Evolutionary conservation across 2,888 invertebrate genomes (phyloP).

Genomic region (Aricia artaxerxes): DNA sequence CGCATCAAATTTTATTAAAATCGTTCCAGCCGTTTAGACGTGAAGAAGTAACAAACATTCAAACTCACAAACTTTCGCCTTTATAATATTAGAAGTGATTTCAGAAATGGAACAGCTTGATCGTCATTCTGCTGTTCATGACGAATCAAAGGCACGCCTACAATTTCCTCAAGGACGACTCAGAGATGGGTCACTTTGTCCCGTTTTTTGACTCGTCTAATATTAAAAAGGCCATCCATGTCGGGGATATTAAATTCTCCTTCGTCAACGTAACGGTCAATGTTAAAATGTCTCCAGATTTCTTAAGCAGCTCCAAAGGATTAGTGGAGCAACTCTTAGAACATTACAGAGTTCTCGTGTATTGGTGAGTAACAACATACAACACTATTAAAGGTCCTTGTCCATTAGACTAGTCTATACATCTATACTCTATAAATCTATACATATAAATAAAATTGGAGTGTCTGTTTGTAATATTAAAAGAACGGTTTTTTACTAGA

Average conservation of each 20-base stretch:
- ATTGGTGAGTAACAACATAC: constrained; percentile 50
- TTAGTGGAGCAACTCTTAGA: constrained; percentile 60
- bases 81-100: constrained; percentile 34
- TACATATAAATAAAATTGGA: no score
- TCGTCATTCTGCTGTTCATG: constrained; percentile 52
- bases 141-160: constrained; percentile 63
- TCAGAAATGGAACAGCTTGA: constrained; percentile 63
- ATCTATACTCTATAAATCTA: no score
- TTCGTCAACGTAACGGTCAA: constrained; percentile 65
- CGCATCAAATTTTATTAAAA: no score
- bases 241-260: constrained; percentile 57
- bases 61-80: no score
- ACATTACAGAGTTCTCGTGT: constrained; percentile 61
- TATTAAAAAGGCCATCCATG: constrained; percentile 63
- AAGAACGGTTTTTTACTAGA: no score
- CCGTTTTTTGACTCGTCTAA: constrained; percentile 51
- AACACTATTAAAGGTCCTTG: background rate
- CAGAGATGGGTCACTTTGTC: constrained; percentile 50
- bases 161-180: constrained; percentile 64
- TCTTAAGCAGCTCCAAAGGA: constrained; percentile 58
- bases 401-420: no score
- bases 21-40: no score
- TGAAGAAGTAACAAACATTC: no score
- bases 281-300: constrained; percentile 55
- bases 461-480: no score